Evolutionary conservation across 30 jellyfish, hydroid and myxozoan species (phyloP), one percentile per base, ranked within the genome.

Genomic region (Aurelia sp.): DNA sequence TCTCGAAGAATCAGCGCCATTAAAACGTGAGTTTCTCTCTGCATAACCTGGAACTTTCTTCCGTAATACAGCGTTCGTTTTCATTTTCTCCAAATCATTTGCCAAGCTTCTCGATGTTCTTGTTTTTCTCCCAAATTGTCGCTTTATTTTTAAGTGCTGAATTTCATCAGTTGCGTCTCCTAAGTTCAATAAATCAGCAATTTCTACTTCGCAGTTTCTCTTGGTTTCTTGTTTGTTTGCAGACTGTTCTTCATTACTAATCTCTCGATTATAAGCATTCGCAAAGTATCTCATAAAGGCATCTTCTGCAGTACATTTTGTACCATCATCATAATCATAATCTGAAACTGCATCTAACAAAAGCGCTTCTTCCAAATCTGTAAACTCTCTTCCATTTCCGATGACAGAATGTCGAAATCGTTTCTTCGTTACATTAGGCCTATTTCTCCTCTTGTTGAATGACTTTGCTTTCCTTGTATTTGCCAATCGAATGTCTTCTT

Each of bases 341-440:
- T 50, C 79, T 10, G 18, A 68, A 6, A 60, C 81, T 13, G 71
- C 37, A 8, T 69, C 78, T 3, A 66, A 30, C 60, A 82, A 70
- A 50, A 64, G 67, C 58, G 74, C 59, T 18, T 57, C 85, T 41
- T 71, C 86, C 22, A 82, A 19, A 58, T 69, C 85, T 64, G 86
- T 60, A 62, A 82, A 69, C 71, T 82, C 92, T 57, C 62, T 82
- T 27, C 79, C 92, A 37, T 61, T 82, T 7, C 92, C 92, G 58
- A 82, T 82, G 11, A 82, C 92, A 17, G 92, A 82, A 60, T 82
- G 92, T 21, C 92, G 65, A 21, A 69, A 58, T 20, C 92, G 33
- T 4, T 35, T 82, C 59, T 82, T 82, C 57, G 52, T 23, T 2
- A 75, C 75, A 35, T 17, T 75, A n/a, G 86, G 86, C 62, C 81